Conservation (phyloP, 2,113 vertebrate species). For the Petaurus breviceps region DNA sequence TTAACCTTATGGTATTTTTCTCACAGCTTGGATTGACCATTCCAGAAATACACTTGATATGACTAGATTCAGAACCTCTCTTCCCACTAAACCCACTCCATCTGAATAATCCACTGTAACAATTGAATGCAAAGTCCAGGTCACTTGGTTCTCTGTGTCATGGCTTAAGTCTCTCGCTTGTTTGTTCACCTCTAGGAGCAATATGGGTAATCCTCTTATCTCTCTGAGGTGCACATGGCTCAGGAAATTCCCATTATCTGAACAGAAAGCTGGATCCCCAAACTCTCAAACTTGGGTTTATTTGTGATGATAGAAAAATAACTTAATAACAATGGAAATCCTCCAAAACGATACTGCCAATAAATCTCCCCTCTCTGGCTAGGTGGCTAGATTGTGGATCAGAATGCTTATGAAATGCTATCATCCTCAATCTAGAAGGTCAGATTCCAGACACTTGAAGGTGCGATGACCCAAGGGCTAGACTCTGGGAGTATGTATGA, state of each 20-base stretch:
- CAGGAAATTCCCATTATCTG: neutral
- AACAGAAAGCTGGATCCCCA: neutral
- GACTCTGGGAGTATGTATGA: neutral
- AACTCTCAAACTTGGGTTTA: neutral
- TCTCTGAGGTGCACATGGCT: neutral
- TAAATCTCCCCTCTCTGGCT: no score
- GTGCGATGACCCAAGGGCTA: neutral
- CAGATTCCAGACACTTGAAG: neutral
- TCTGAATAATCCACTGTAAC: neutral
- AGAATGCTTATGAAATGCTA: neutral
- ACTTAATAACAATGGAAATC: neutral
- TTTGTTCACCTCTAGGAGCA: neutral
- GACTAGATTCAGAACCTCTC: neutral
- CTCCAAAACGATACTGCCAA: neutral
- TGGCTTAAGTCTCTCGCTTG: neutral
- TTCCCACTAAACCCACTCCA: neutral
- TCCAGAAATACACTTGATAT: neutral
- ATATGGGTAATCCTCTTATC: neutral
- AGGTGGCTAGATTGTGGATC: neutral
- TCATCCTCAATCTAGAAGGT: neutral
- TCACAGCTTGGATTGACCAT: neutral
- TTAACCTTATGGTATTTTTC: no score
- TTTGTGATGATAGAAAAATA: neutral
- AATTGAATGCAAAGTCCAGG: no score
- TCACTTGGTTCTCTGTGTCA: neutral